A percentile compares a stretch with the other conserved stretches of the same genome.
These are phyloP conservation scores for Tragelaphus oryx DNA, from an alignment of 2,797 vertebrate genomes.

Conservation along the genomic window DNA sequence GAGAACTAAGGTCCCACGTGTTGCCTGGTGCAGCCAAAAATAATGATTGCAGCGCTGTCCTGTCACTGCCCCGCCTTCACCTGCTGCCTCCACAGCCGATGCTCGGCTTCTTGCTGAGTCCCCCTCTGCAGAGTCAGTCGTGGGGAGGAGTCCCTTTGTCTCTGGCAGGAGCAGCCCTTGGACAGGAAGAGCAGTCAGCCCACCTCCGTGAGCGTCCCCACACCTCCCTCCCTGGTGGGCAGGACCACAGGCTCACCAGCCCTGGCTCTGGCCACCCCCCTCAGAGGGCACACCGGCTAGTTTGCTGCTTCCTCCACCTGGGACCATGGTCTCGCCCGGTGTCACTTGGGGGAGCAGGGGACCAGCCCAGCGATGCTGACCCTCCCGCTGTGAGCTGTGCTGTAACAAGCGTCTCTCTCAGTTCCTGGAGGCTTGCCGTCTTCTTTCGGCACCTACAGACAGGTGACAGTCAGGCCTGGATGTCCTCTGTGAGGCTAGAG, in stretches of 20 bases:
- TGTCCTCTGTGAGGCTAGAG: background rate
- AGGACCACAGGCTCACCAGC: background rate
- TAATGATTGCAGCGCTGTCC: background rate
- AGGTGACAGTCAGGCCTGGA: background rate
- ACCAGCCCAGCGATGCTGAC: background rate
- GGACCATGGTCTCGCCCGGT: rapidly evolving
- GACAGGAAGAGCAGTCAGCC: background rate
- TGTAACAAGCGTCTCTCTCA: no score
- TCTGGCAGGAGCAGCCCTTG: background rate
- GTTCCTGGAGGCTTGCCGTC: background rate
- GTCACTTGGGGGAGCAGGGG: background rate
- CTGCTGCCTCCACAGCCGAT: background rate
- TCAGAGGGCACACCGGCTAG: background rate
- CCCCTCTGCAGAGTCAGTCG: no score
- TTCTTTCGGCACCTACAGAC: background rate
- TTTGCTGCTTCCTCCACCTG: background rate
- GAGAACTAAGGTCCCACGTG: background rate
- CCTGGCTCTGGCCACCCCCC: background rate
- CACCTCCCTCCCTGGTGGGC: background rate
- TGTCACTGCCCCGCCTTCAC: rapidly evolving
- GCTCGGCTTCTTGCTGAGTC: background rate
- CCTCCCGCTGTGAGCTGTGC: background rate
- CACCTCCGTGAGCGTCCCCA: rapidly evolving
- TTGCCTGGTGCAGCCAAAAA: background rate
- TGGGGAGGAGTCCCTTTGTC: background rate